Evolutionary conservation across 1,140 invertebrate species (phyloP).

Genomic region (Aleiodes sp.): DNA sequence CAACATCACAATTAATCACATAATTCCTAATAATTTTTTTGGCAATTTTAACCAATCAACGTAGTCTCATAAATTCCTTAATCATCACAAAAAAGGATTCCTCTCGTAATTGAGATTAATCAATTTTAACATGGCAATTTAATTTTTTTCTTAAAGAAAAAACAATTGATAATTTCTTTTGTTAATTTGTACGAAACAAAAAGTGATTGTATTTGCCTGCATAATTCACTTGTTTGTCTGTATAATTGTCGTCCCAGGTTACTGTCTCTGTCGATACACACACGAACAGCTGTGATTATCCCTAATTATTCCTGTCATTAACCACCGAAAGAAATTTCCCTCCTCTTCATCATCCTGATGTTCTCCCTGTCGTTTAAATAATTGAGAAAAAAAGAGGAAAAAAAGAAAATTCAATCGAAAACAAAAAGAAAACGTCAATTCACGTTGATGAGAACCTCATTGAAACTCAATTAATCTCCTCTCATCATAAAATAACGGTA

Average conservation of each 20-base stretch:
- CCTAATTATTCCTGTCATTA: not conserved
- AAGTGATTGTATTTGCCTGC: slow-evolving; percentile 39
- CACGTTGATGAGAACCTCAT: slow-evolving; percentile 21
- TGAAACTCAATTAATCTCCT: not conserved
- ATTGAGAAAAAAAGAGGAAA: not conserved
- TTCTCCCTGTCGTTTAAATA: not conserved
- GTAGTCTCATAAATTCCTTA: slow-evolving; percentile 30
- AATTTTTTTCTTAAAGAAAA: not conserved
- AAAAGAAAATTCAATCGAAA: not conserved
- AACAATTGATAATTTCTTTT: slow-evolving; percentile 28
- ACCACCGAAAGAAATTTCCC: no score
- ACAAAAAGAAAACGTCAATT: not conserved
- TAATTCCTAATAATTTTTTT: slow-evolving; percentile 23
- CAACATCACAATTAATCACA: not conserved
- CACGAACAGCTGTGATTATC: not conserved
- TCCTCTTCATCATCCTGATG: not conserved
- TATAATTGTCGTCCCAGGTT: slow-evolving; percentile 32
- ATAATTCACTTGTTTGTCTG: slow-evolving; percentile 38
- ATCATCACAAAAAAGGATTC: not conserved
- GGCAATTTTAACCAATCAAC: slow-evolving; percentile 52
- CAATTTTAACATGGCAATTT: not conserved
- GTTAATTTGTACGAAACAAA: slow-evolving; percentile 25
- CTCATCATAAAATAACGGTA: not conserved
- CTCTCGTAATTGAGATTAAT: not conserved
- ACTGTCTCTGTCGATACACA: slow-evolving; percentile 27